Conservation (phyloP, 2,888 invertebrate species). For the Notodonta ziczac region DNA sequence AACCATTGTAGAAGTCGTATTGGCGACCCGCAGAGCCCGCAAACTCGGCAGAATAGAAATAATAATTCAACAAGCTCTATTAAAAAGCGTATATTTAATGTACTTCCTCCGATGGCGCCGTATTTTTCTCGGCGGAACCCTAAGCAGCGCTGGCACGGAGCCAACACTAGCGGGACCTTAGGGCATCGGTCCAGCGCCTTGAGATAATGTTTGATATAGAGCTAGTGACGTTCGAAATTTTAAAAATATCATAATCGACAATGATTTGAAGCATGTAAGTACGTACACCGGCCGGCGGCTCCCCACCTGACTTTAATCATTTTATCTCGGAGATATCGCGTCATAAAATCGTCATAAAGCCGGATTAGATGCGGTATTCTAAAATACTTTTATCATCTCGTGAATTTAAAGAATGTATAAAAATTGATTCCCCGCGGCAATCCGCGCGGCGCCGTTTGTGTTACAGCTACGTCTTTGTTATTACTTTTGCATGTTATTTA, state of each 20-base stretch:
- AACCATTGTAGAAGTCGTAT: slow-evolving; percentile 23
- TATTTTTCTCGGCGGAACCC: slow-evolving; percentile 47
- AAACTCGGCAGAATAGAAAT: slow-evolving; percentile 29
- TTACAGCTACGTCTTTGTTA: no score
- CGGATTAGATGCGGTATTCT: slow-evolving; percentile 7
- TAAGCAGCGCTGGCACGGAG: slow-evolving; percentile 44
- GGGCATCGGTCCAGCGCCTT: slow-evolving; percentile 52
- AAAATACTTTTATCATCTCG: slow-evolving; percentile 14
- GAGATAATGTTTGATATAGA: slow-evolving; percentile 42
- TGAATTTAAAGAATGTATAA: slow-evolving; percentile 8
- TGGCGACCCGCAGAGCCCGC: slow-evolving; percentile 23
- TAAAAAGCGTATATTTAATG: slow-evolving; percentile 46
- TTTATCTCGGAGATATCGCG: slow-evolving; percentile 15
- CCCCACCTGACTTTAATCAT: slow-evolving; percentile 30
- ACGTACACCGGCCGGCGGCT: not conserved
- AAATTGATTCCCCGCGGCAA: slow-evolving; percentile 5
- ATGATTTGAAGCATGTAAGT: slow-evolving; percentile 8
- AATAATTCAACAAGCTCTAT: slow-evolving; percentile 38
- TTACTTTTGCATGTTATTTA: not conserved
- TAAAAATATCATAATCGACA: slow-evolving; percentile 28
- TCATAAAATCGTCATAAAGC: slow-evolving; percentile 26
- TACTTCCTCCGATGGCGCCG: slow-evolving; percentile 48
- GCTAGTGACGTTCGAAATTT: slow-evolving; percentile 26
- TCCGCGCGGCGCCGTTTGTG: not conserved
- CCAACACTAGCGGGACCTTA: slow-evolving; percentile 50